A percentile compares a stretch with the other conserved stretches of the same genome.
These are phyloP conservation scores for Phaedon cochleariae DNA, from an alignment of 2,888 invertebrate genomes.

Conservation along the genomic window DNA sequence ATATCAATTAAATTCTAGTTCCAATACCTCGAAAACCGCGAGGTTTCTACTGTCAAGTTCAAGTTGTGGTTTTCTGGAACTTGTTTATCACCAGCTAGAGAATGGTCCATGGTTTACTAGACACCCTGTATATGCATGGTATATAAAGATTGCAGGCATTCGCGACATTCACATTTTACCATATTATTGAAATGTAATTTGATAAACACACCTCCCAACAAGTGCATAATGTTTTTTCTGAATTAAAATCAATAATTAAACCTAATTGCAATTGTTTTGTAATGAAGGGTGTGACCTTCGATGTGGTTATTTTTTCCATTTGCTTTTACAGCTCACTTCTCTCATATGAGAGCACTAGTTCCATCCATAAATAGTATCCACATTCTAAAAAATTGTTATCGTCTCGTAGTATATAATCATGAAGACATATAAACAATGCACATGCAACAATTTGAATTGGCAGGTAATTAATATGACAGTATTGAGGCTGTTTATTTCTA, in stretches of 20 bases:
- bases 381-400: conserved; percentile 13
- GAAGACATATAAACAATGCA: background rate
- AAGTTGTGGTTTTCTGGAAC: too few species aligned
- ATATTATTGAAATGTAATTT: conserved; percentile 27
- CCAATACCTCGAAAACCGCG: too few species aligned
- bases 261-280: conserved; percentile 31
- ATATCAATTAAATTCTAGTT: too few species aligned
- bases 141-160: background rate
- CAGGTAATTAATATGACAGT: background rate
- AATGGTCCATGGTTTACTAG: too few species aligned
- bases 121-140: too few species aligned
- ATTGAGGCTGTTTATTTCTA: too few species aligned
- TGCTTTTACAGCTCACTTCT: background rate
- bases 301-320: background rate
- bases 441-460: background rate
- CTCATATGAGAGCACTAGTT: conserved; percentile 7
- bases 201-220: conserved; percentile 25
- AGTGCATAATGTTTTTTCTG: conserved; percentile 31
- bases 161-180: conserved; percentile 31
- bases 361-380: conserved; percentile 14
- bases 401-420: background rate
- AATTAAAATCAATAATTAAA: conserved; percentile 21
- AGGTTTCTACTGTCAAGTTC: too few species aligned
- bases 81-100: too few species aligned
- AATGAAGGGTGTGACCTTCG: conserved; percentile 38